Base-by-base conservation (phyloP, 2,113 vertebrate genomes). In the Tyrannus savana region DNA sequence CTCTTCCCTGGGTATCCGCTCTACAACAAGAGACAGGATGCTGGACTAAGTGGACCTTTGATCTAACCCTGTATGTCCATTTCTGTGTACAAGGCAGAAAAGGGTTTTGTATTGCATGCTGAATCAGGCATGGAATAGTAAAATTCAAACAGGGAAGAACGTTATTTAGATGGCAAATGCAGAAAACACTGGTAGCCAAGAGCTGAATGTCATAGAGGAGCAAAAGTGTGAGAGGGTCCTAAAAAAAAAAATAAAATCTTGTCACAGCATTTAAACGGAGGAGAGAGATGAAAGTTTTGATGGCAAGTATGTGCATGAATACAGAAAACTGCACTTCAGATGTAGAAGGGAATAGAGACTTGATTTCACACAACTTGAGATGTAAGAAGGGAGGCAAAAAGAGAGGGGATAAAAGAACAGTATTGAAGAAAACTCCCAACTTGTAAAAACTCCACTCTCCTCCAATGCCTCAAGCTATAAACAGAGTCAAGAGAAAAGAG, bases 391-490 rank as follows among this genome's bases (percentile, higher is more conserved):
- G 12, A 77, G 41, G 66, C 10, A 71, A 39, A 86, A 82, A 83
- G 85, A 64, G 44, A 74, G 23, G 37, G 41, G 50, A 78, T 87
- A 89, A 89, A 93, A 92, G 86, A 90, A 49, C 8, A 23, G 33
- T 50, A 83, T 16, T 41, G 83, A 83, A 94, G 77, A 94, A 74
- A 66, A 58, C 62, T 89, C 49, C 33, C 75, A 86, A 77, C 81
- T 27, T 85, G 91, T 91, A 92, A 94, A 63, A 96, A 93, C 73
- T 92, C 79, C 72, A 64, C 79, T 88, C 72, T 86, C 49, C 35
- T 71, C 47, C 56, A 89, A 31, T 56, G 92, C 93, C 95, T 92
- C 76, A 28, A 96, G 95, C 88, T 92, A 94, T 37, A 68, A 62
- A 76, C 49, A 92, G 59, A 78, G 50, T 21, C 4, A 7, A 93